Evolutionary conservation across 2,888 invertebrate genomes (phyloP).

Genomic region (Lissocephala sabroskyi): DNA sequence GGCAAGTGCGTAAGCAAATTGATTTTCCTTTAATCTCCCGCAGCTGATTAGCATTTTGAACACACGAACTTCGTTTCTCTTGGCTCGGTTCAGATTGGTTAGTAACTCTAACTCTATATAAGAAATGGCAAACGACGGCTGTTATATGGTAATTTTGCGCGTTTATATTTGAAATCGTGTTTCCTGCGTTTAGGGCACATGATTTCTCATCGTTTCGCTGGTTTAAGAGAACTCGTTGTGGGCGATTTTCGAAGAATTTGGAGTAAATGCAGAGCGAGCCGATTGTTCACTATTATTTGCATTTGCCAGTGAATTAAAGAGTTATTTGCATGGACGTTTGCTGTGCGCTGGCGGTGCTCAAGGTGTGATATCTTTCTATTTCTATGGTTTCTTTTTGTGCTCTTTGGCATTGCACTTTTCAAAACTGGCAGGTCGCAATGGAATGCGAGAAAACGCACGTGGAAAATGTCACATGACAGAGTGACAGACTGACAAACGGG

Average conservation of each 20-base stretch:
- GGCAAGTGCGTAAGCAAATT: constrained; percentile 49
- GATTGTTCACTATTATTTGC: constrained; percentile 17
- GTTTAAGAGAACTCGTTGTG: too few species aligned
- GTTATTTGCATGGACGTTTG: constrained; percentile 36
- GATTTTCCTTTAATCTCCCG: constrained; percentile 49
- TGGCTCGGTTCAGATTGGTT: not conserved
- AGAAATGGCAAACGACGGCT: constrained; percentile 8
- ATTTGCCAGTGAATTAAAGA: constrained; percentile 38
- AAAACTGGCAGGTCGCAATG: constrained; percentile 39
- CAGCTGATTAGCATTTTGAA: constrained; percentile 55
- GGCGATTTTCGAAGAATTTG: constrained; percentile 34
- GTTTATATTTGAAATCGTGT: constrained; percentile 24
- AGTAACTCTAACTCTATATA: not conserved
- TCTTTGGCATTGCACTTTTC: constrained; percentile 44
- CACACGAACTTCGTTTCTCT: constrained; percentile 15
- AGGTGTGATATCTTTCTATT: constrained; percentile 62
- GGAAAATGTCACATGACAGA: too few species aligned
- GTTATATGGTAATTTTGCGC: constrained; percentile 36
- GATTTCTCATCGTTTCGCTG: constrained; percentile 24
- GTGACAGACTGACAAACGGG: too few species aligned
- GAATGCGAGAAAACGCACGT: not conserved
- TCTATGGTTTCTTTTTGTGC: constrained; percentile 41
- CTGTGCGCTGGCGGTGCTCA: constrained; percentile 48
- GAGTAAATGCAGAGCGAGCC: constrained; percentile 25
- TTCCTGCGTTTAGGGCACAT: constrained; percentile 42